These are phyloP conservation scores for Mythimna impura DNA, from an alignment of 2,888 invertebrate species.

Conservation along the genomic window DNA sequence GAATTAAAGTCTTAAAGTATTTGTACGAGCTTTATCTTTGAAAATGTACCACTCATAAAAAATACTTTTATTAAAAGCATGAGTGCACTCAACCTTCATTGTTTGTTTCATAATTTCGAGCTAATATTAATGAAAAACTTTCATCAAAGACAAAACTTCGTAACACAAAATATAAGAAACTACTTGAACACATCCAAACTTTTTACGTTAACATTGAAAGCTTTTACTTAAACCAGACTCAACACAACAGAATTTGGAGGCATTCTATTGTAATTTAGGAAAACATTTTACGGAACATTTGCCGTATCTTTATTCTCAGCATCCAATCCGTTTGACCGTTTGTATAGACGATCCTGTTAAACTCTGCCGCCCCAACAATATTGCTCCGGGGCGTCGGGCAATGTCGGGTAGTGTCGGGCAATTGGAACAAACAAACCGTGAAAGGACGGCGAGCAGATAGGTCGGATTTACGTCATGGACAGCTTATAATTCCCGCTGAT, in stretches of 20 bases:
- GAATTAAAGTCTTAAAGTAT: background rate
- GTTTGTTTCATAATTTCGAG: background rate
- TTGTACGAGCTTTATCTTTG: background rate
- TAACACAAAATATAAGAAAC: conserved; percentile 14
- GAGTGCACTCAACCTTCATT: background rate
- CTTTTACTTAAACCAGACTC: conserved; percentile 4
- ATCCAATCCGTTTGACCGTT: conserved; percentile 40
- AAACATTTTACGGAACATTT: conserved; percentile 31
- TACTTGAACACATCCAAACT: conserved; percentile 23
- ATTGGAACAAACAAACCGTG: conserved; percentile 67
- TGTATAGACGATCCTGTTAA: conserved; percentile 23
- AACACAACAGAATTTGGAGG: background rate
- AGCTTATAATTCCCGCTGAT: conserved; percentile 75
- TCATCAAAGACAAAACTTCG: background rate
- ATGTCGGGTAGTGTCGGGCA: conserved; percentile 38
- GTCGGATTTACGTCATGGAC: conserved; percentile 70
- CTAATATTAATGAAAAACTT: conserved; percentile 3
- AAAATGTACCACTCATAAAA: background rate
- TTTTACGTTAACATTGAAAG: conserved; percentile 14
- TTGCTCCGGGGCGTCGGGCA: conserved; percentile 37
- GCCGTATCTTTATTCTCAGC: conserved; percentile 40
- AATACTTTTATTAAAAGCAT: background rate
- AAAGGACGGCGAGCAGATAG: conserved; percentile 62
- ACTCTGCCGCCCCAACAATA: conserved; percentile 36
- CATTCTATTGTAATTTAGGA: conserved; percentile 5